Conservation (phyloP, 2,888 invertebrate genomes). For the Cepaea hortensis region DNA sequence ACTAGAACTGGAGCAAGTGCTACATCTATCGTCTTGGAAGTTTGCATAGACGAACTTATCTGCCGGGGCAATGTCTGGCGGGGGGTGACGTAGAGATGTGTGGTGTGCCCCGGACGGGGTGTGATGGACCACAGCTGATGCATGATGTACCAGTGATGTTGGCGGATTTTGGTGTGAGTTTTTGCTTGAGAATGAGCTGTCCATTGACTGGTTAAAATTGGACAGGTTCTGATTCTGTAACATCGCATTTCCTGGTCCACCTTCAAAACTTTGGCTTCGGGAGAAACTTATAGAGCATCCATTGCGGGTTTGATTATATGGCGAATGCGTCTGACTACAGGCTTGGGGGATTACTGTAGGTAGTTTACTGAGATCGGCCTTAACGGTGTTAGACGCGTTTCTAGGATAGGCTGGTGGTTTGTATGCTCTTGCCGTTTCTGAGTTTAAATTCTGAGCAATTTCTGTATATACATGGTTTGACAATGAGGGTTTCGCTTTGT, state of each 20-base stretch:
- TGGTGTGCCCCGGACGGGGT: neutral
- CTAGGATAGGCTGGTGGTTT: conserved; percentile 34
- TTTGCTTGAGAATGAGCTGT: neutral
- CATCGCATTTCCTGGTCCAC: conserved; percentile 55
- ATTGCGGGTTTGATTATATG: conserved; percentile 1
- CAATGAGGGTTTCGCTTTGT: neutral
- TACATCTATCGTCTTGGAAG: conserved; percentile 81
- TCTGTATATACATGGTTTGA: neutral
- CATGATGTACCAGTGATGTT: neutral
- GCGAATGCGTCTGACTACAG: conserved; percentile 9
- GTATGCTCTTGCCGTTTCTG: neutral
- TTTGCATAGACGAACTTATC: conserved; percentile 51
- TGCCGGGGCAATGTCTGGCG: conserved; percentile 34
- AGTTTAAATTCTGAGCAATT: neutral
- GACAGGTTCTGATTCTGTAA: conserved; percentile 8
- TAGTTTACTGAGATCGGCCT: conserved; percentile 67
- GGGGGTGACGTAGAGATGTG: conserved; percentile 1
- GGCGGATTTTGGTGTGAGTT: conserved; percentile 2
- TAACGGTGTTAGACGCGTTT: conserved; percentile 42
- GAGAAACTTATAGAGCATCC: conserved; percentile 55
- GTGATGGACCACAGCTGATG: neutral
- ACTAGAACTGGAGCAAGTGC: conserved; percentile 86
- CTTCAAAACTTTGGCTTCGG: conserved; percentile 68
- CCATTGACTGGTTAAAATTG: neutral
- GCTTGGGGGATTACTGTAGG: conserved; percentile 71